A percentile compares a stretch with the other conserved stretches of the same genome.
Evolutionary conservation across 1,140 invertebrate species (phyloP).

Genomic region (Lepidurus couesii): DNA sequence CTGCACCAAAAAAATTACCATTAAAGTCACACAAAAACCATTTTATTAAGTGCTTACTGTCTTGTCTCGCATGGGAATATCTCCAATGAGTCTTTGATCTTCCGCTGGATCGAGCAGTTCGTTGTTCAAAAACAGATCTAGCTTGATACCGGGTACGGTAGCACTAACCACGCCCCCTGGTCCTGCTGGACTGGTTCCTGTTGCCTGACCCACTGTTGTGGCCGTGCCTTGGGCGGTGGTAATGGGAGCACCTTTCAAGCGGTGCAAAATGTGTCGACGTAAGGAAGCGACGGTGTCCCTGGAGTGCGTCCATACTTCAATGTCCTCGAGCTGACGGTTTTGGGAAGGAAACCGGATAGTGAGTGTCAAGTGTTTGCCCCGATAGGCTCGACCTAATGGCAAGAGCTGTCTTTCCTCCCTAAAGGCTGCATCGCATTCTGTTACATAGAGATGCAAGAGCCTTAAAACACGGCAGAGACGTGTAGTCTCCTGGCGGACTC

Average conservation of each 20-base stretch:
- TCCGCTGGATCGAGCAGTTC: slow-evolving; percentile 80
- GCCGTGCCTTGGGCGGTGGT: slow-evolving; percentile 43
- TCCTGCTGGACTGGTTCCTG: neutral
- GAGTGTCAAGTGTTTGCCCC: slow-evolving; percentile 82
- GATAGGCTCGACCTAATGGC: slow-evolving; percentile 64
- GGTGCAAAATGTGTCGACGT: slow-evolving; percentile 64
- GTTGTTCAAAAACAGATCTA: slow-evolving; percentile 84
- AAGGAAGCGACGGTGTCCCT: slow-evolving; percentile 86
- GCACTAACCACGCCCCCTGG: slow-evolving; percentile 38
- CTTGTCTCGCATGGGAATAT: slow-evolving; percentile 85
- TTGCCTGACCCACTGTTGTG: slow-evolving; percentile 4
- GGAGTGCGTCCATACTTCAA: slow-evolving; percentile 86
- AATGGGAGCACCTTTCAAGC: slow-evolving; percentile 57
- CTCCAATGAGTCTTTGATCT: slow-evolving; percentile 79
- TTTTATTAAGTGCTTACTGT: slow-evolving; percentile 53
- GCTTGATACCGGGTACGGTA: slow-evolving; percentile 55
- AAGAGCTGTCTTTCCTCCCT: slow-evolving; percentile 81
- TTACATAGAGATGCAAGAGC: slow-evolving; percentile 91
- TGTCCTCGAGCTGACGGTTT: slow-evolving; percentile 81
- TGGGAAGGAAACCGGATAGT: slow-evolving; percentile 85
- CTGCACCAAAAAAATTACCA: slow-evolving; percentile 46
- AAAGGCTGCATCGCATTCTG: slow-evolving; percentile 90
- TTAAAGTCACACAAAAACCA: neutral
- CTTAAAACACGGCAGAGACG: slow-evolving; percentile 90
- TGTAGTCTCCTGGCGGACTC: slow-evolving; percentile 66